phyloP scores from a whole-genome alignment of 1,140 invertebrate genomes.

The Drosophila nigrodunni region DNA sequence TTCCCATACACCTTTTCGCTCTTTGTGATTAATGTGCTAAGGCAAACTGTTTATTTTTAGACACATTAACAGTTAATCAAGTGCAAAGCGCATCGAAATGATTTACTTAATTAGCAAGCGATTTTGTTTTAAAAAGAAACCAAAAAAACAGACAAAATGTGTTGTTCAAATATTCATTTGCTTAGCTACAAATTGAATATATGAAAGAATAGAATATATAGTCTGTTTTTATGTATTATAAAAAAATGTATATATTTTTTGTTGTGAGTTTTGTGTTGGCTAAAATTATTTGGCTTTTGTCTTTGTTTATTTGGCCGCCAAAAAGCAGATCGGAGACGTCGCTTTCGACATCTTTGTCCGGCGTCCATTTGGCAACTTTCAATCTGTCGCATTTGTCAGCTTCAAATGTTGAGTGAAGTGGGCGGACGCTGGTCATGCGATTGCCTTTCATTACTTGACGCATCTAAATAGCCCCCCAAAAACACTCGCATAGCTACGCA shows the following conservation, averaged over 20 bases:
- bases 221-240: not conserved
- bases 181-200: not conserved
- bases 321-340: constrained; percentile 39
- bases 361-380: constrained; percentile 69
- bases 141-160: not conserved
- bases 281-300: constrained; percentile 23
- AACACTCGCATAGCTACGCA: too few relatives aligned
- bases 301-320: constrained; percentile 48
- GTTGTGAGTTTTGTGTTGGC: constrained; percentile 8
- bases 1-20: not conserved
- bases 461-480: constrained; percentile 31
- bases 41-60: constrained; percentile 56
- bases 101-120: constrained; percentile 61
- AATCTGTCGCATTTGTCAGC: constrained; percentile 76
- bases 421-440: constrained; percentile 61
- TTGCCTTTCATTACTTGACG: constrained; percentile 41
- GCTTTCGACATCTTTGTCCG: constrained; percentile 40
- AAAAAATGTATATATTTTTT: constrained; percentile 22
- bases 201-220: not conserved
- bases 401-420: constrained; percentile 57
- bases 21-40: constrained; percentile 65
- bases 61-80: constrained; percentile 60
- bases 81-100: constrained; percentile 68
- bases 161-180: constrained; percentile 3
- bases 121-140: too few relatives aligned